Base-by-base conservation (phyloP, 2,113 vertebrate genomes). In the Potamarius usumacintae region DNA sequence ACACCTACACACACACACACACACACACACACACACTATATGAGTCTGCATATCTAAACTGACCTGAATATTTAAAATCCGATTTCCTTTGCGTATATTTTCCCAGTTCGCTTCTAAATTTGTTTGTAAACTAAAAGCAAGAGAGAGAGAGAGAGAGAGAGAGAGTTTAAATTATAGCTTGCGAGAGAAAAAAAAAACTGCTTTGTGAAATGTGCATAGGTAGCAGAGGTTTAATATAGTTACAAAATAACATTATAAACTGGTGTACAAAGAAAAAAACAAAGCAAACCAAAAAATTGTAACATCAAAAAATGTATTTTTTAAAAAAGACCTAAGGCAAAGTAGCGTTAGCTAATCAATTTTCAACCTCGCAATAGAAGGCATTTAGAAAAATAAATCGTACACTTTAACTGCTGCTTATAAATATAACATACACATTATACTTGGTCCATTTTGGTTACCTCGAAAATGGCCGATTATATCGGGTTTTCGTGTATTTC, bases 1-100 rank as follows among this genome's bases (percentile, higher is more conserved):
- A 98, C 86, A 98, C 97, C 97, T 98, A 95, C 87, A 91, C 89
- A 91, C 67, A 94, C 57, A 93, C 82, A 91, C 89, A 92, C 76
- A 91, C 92, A 91, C 89, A 92, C 88, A 91, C 50, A 91, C 91
- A 85, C 53, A n/a, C n/a, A n/a, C n/a, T n/a, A n/a, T 60, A 34
- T 67, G 62, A 83, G 83, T 18, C 57, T 74, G 55, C 77, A 20
- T 82, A 7, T 53, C 17, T 80, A 58, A 7, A 50, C 30, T 80
- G 10, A 17, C 10, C n/a, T 50, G 25, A 30, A 42, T 48, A 18
- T n/a, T 79, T 50, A 34, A 62, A 62, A 74, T 65, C 58, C 8
- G 27, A 57, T 86, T 20, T 55, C 7, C 20, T 34, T 65, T 7
- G 22, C 22, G 11, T 83, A 53, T 52, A n/a, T 18, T 30, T 63